A percentile compares a stretch with the other conserved stretches of the same genome.
Evolutionary conservation across 2,113 vertebrate species (phyloP).

Genomic region (human): DNA sequence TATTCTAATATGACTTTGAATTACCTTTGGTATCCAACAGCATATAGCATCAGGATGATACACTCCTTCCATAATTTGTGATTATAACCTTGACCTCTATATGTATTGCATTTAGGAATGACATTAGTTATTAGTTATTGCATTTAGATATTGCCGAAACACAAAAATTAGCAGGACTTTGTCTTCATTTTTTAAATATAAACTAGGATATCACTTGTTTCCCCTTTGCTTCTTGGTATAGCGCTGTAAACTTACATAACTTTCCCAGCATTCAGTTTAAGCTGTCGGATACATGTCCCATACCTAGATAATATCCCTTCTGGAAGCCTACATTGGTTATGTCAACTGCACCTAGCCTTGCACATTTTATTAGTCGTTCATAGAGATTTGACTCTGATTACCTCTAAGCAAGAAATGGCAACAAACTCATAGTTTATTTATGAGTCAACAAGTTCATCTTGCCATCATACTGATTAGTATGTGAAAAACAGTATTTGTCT

Average conservation of each 20-base stretch:
- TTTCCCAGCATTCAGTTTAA: background rate
- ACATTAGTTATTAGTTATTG: background rate
- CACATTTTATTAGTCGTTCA: background rate
- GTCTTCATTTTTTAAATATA: background rate
- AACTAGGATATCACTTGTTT: background rate
- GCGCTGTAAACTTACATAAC: background rate
- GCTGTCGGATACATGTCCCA: no score
- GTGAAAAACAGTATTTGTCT: background rate
- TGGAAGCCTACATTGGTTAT: background rate
- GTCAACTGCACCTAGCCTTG: background rate
- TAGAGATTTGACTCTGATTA: background rate
- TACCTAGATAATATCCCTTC: background rate
- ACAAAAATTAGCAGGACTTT: background rate
- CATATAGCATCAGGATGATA: background rate
- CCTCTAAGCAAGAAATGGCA: background rate
- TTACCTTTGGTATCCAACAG: background rate
- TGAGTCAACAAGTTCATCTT: background rate
- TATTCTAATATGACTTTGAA: background rate
- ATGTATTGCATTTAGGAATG: background rate
- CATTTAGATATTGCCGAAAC: background rate
- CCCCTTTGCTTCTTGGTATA: background rate
- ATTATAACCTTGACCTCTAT: background rate
- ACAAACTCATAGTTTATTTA: background rate
- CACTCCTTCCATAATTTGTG: background rate
- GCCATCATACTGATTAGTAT: background rate